These are phyloP conservation scores for Struthio camelus DNA, from an alignment of 2,113 vertebrate genomes.

Conservation along the genomic window DNA sequence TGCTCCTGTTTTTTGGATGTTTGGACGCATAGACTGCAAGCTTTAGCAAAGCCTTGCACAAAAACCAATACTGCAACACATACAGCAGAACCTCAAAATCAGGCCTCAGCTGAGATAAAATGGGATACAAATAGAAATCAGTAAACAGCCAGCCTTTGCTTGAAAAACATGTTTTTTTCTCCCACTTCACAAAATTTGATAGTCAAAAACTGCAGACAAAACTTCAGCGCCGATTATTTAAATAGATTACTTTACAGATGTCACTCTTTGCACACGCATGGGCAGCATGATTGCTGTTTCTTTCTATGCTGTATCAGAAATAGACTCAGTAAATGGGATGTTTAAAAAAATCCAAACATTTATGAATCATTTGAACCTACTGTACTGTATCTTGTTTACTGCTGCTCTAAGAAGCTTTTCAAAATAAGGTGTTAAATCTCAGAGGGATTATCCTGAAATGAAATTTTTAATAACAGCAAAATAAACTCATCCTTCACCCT, in stretches of 20 bases:
- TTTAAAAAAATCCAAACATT: constrained; percentile 51
- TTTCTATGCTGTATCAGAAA: constrained; percentile 27
- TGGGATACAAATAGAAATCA: background rate
- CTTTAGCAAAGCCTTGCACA: background rate
- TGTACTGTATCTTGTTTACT: constrained; percentile 55
- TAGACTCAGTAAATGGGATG: constrained; percentile 39
- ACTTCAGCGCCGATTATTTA: constrained; percentile 34
- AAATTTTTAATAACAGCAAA: constrained; percentile 65
- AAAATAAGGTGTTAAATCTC: constrained; percentile 59
- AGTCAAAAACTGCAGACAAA: constrained; percentile 26
- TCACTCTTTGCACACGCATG: constrained; percentile 25
- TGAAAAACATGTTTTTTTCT: background rate
- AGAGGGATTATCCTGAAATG: constrained; percentile 58
- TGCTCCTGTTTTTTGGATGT: background rate
- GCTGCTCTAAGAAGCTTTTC: constrained; percentile 48
- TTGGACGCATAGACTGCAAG: background rate
- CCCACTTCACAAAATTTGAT: constrained; percentile 20
- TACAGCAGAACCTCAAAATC: background rate
- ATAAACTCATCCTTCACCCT: constrained; percentile 59
- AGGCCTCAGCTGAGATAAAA: background rate
- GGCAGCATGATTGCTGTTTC: constrained; percentile 27
- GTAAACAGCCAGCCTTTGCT: background rate
- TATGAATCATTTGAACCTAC: constrained; percentile 28
- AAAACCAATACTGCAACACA: background rate
- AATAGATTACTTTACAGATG: constrained; percentile 46